Base-by-base conservation (phyloP, 2,797 vertebrate genomes). In the Bryconaethiops microstoma region DNA sequence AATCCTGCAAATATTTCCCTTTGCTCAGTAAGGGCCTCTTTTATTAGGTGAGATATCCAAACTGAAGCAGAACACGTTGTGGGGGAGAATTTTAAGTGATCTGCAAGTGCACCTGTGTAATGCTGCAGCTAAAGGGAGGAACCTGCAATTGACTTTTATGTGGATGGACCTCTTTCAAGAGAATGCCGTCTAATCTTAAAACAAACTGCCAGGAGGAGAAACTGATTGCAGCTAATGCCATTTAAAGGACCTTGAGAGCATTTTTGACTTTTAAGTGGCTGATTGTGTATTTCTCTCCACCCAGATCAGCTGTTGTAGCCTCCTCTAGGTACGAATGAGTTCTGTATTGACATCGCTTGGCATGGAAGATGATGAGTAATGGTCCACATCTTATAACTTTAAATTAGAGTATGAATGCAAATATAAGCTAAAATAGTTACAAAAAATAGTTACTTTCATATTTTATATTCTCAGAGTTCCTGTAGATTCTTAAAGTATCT, bases 1-100 rank as follows among this genome's bases (percentile, higher is more conserved):
- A 92, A 92, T 92, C 86, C 81, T 78, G 91, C 91, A 92, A 90
- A 92, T 91, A 90, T 85, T 84, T 88, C 85, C 77, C 86, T 89
- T 83, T 85, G 69, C 86, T 90, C 83, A 86, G 84, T 91, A 86
- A 83, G 62, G 73, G 88, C 84, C 85, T 86, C 85, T 79, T 76
- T 77, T 76, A 83, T 84, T 81, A 65, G 62, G 52, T 69, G 57
- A 82, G 72, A 69, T 77, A 42, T 78, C 70, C 74, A 79, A 62
- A 72, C 39, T 76, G 65, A 80, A 74, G 69, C 59, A 2, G 17
- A 77, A 73, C 35, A 40, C 16, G 16, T 21, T 29, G 39, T 16
- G 54, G 59, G 35, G 21, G 21, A 45, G 67, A 76, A 76, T 62
- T 62, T 76, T 42, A 76, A 76, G 60, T 52, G 57, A 19, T 12